phyloP scores from a whole-genome alignment of 2,797 vertebrate genomes.

The Squalus acanthias region DNA sequence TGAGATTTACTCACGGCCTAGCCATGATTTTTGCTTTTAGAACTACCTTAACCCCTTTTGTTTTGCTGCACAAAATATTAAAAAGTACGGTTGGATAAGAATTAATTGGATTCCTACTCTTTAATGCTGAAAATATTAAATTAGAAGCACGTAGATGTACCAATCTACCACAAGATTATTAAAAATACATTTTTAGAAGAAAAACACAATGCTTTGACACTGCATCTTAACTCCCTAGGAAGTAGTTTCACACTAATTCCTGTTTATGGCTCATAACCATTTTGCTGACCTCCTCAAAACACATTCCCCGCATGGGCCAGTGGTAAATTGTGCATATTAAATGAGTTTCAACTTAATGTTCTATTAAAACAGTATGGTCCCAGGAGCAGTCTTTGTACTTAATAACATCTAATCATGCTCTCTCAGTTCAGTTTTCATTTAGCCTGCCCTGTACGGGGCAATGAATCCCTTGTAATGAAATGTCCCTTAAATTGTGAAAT shows the following conservation, averaged over 20 bases:
- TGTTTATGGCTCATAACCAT: conserved; percentile 64
- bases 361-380: conserved; percentile 75
- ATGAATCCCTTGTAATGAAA: conserved; percentile 70
- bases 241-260: conserved; percentile 55
- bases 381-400: conserved; percentile 64
- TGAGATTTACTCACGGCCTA: background rate
- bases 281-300: conserved; percentile 72
- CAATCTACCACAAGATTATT: background rate
- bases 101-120: background rate
- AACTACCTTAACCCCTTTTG: background rate
- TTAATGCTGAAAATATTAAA: background rate
- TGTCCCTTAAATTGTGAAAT: conserved; percentile 62
- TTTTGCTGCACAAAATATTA: background rate
- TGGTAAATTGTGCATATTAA: conserved; percentile 79
- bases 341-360: conserved; percentile 72
- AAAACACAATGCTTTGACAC: background rate
- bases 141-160: background rate
- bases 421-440: conserved; percentile 62
- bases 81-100: background rate
- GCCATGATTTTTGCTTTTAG: background rate
- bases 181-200: conserved; percentile 26
- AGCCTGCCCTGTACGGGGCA: conserved; percentile 54
- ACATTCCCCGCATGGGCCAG: conserved; percentile 60
- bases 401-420: conserved; percentile 72
- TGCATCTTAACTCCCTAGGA: conserved; percentile 37